Evolutionary conservation across 2,113 vertebrate species (phyloP).

Genomic region (Steatornis caripensis): DNA sequence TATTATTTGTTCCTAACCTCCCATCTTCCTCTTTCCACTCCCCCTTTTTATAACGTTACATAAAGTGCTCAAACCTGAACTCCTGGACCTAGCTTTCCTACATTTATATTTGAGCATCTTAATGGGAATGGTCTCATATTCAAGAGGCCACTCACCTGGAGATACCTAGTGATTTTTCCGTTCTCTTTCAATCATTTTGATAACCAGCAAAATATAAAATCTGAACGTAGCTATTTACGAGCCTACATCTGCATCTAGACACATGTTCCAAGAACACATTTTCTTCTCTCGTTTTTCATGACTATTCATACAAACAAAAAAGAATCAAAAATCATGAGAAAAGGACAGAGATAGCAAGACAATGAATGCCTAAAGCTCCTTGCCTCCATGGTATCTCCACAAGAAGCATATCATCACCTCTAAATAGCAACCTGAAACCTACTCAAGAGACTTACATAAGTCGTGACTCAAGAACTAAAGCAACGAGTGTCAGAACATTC

Average conservation of each 20-base stretch:
- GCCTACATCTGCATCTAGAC: background rate
- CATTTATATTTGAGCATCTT: background rate
- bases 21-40: slow-evolving; percentile 6
- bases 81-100: background rate
- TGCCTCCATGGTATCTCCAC: background rate
- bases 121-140: background rate
- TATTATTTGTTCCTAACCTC: background rate
- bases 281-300: background rate
- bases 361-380: background rate
- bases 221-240: background rate
- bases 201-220: background rate
- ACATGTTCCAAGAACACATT: background rate
- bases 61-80: background rate
- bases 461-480: slow-evolving; percentile 38
- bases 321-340: background rate
- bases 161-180: background rate
- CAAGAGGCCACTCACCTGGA: background rate
- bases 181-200: background rate
- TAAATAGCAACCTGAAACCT: slow-evolving; percentile 62
- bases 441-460: slow-evolving; percentile 53
- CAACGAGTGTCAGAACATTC: slow-evolving; percentile 38
- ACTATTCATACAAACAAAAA: background rate
- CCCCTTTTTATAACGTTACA: background rate
- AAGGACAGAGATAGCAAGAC: background rate
- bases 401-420: slow-evolving; percentile 26